phyloP scores from a whole-genome alignment of 2,113 vertebrate species.

The Mesoclemmys tuberculata region DNA sequence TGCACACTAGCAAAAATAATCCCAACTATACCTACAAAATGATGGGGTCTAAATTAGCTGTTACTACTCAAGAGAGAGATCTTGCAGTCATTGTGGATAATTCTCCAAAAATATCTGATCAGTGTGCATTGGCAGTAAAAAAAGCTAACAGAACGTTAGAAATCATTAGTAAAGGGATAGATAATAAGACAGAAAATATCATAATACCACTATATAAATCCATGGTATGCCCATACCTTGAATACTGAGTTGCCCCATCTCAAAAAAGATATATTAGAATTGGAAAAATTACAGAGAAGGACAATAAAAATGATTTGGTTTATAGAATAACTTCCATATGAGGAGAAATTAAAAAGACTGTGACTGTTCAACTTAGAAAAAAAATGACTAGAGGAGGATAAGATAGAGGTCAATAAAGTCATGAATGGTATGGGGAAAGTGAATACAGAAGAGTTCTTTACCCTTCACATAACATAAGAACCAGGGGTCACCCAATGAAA shows the following conservation, averaged over 20 bases:
- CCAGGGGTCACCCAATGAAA: not conserved
- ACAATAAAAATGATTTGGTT: not conserved
- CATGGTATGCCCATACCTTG: not conserved
- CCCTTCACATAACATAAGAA: not conserved
- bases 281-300: not conserved
- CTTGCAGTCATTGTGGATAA: too few relatives aligned
- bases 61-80: not conserved
- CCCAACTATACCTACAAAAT: not conserved
- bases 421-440: not conserved
- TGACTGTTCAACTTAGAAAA: not conserved
- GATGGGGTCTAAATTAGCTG: not conserved
- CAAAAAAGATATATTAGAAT: not conserved
- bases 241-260: not conserved
- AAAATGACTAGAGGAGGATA: not conserved
- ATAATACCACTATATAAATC: not conserved
- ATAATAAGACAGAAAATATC: not conserved
- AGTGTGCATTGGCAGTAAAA: not conserved
- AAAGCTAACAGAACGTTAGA: not conserved
- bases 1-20: not conserved
- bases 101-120: not conserved
- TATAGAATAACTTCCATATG: not conserved
- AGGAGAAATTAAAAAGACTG: not conserved
- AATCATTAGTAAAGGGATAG: not conserved
- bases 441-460: not conserved
- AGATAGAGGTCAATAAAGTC: not conserved